Evolutionary conservation across 2,797 vertebrate species (phyloP).

Genomic region (Amblyraja radiata): DNA sequence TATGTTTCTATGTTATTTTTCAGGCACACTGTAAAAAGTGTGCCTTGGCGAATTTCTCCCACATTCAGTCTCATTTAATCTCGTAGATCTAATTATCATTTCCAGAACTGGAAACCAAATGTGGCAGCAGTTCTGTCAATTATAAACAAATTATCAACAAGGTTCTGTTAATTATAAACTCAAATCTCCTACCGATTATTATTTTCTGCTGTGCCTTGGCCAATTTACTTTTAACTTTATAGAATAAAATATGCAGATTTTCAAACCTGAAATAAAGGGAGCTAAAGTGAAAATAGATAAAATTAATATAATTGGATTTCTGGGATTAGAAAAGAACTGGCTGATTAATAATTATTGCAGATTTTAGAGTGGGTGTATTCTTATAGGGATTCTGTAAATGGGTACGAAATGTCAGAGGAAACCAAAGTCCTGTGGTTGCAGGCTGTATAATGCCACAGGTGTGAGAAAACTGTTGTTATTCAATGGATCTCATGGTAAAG

Average conservation of each 20-base stretch:
- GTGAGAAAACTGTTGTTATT: not conserved
- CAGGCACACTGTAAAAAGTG: not conserved
- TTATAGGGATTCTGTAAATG: not conserved
- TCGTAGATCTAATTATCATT: not conserved
- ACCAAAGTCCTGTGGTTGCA: not conserved
- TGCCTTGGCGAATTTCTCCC: not conserved
- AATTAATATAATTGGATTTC: not conserved
- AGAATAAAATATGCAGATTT: not conserved
- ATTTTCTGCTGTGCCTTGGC: not conserved
- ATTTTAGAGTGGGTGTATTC: not conserved
- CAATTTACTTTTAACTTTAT: not conserved
- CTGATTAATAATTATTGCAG: not conserved
- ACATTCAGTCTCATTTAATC: not conserved
- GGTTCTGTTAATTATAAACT: not conserved
- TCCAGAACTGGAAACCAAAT: not conserved
- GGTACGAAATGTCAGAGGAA: not conserved
- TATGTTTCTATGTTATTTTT: no score
- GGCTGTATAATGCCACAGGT: not conserved
- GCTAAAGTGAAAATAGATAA: not conserved
- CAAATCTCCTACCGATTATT: not conserved
- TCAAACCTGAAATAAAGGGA: not conserved
- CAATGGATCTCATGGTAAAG: not conserved
- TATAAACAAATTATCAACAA: no score
- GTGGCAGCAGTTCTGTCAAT: not conserved
- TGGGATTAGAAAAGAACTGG: not conserved